A percentile compares a stretch with the other conserved stretches of the same genome.
Conservation (phyloP, 2,888 invertebrate genomes). For the Oligia latruncula region DNA sequence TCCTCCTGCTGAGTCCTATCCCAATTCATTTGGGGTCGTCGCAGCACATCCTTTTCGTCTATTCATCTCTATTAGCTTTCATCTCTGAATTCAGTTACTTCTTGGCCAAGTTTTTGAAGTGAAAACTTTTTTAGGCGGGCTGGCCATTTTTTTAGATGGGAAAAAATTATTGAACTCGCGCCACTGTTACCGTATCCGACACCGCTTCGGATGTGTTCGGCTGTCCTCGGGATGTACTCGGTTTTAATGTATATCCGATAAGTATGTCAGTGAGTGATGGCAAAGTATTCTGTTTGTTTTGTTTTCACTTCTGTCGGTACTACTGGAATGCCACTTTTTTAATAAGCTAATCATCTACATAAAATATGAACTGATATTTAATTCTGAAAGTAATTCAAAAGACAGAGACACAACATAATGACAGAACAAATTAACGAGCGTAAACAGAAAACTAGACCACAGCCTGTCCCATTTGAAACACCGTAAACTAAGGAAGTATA, state of each 20-base stretch:
- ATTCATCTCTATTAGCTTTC: background rate
- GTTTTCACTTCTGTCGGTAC: too few relatives aligned
- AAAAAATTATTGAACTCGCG: too few relatives aligned
- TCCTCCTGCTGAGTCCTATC: background rate
- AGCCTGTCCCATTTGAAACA: slow-evolving; percentile 22
- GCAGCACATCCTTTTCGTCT: background rate
- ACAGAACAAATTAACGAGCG: slow-evolving; percentile 2
- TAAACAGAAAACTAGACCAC: slow-evolving; percentile 41
- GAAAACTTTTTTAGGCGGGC: too few relatives aligned
- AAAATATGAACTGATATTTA: background rate
- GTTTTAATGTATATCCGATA: too few relatives aligned
- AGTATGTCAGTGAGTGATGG: too few relatives aligned
- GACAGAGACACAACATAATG: background rate
- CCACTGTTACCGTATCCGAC: too few relatives aligned
- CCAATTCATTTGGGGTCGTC: background rate
- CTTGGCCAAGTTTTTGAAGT: background rate
- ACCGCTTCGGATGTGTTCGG: too few relatives aligned
- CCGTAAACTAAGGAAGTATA: slow-evolving; percentile 52
- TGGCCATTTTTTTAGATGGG: too few relatives aligned
- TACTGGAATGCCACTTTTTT: background rate
- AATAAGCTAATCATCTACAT: background rate
- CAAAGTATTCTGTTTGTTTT: too few relatives aligned
- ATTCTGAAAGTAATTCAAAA: background rate
- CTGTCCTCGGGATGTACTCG: too few relatives aligned
- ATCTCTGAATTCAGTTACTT: background rate